Conservation (phyloP, 2,888 invertebrate genomes). For the Agrochola lota region DNA sequence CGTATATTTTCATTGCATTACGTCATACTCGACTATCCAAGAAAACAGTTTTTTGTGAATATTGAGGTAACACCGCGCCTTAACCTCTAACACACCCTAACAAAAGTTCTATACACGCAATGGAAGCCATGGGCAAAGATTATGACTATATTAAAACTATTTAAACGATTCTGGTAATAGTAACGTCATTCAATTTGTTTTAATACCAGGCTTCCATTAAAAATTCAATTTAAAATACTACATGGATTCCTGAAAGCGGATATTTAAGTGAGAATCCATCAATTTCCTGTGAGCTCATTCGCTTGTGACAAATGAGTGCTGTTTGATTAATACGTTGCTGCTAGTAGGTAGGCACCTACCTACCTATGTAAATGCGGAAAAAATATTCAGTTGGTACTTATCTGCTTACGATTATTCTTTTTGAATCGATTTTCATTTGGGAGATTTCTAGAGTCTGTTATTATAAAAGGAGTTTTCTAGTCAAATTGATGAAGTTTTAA, state of each 20-base stretch:
- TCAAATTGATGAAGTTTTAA: no score
- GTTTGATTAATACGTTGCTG: constrained; percentile 47
- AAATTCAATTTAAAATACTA: constrained; percentile 25
- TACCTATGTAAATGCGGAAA: constrained; percentile 18
- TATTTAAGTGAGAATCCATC: constrained; percentile 40
- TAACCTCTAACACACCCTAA: no score
- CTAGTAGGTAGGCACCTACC: constrained; percentile 1
- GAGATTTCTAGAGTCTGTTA: background rate
- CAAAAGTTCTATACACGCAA: no score
- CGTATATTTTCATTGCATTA: no score
- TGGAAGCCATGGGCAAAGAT: background rate
- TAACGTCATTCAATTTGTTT: constrained; percentile 28
- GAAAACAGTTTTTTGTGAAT: no score
- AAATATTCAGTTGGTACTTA: constrained; percentile 11
- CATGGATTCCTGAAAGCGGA: constrained; percentile 21
- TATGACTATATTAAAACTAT: background rate
- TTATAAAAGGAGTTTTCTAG: no score
- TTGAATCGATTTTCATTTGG: background rate
- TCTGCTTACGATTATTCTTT: background rate
- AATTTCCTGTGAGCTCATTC: constrained; percentile 41
- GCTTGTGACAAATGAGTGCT: constrained; percentile 51
- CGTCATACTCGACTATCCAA: no score
- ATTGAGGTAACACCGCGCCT: no score
- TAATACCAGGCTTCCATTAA: constrained; percentile 16
- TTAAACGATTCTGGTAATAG: constrained; percentile 10